phyloP scores from a whole-genome alignment of 2,888 invertebrate species.

The Hydrotaea diabolus region DNA sequence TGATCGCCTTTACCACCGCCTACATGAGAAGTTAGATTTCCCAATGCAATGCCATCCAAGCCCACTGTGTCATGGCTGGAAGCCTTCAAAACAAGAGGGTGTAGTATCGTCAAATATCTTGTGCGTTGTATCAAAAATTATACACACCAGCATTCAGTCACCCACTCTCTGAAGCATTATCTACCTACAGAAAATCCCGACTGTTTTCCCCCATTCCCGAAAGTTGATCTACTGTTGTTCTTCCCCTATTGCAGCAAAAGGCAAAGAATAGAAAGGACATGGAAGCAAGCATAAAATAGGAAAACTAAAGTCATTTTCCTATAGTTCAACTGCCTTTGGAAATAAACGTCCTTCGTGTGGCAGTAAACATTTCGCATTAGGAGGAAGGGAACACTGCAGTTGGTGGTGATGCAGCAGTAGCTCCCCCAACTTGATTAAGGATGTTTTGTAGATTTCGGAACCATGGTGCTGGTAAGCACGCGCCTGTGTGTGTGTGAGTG shows the following conservation, averaged over 20 bases:
- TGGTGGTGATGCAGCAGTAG: slow-evolving; percentile 23
- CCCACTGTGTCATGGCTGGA: slow-evolving; percentile 27
- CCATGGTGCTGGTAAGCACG: neutral
- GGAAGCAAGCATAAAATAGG: slow-evolving; percentile 5
- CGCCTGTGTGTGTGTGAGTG: neutral
- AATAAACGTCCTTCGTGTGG: slow-evolving; percentile 65
- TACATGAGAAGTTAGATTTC: too few relatives aligned
- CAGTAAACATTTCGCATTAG: slow-evolving; percentile 62
- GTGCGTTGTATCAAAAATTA: slow-evolving; percentile 49
- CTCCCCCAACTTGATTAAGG: slow-evolving; percentile 66
- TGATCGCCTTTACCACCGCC: too few relatives aligned
- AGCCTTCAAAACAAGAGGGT: slow-evolving; percentile 50
- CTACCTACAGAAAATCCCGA: neutral
- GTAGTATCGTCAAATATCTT: slow-evolving; percentile 52
- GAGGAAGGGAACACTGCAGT: slow-evolving; percentile 30
- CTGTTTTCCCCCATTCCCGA: neutral
- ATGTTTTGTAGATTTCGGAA: slow-evolving; percentile 45
- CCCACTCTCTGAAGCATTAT: neutral
- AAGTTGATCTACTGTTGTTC: slow-evolving; percentile 1
- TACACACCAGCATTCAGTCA: too few relatives aligned
- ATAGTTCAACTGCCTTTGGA: slow-evolving; percentile 66
- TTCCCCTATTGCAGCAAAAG: neutral
- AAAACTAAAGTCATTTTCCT: slow-evolving; percentile 60
- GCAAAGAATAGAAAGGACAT: neutral
- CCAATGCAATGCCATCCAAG: slow-evolving; percentile 23